Conservation (phyloP, 2,797 vertebrate genomes). For the Nyctalus aviator region DNA sequence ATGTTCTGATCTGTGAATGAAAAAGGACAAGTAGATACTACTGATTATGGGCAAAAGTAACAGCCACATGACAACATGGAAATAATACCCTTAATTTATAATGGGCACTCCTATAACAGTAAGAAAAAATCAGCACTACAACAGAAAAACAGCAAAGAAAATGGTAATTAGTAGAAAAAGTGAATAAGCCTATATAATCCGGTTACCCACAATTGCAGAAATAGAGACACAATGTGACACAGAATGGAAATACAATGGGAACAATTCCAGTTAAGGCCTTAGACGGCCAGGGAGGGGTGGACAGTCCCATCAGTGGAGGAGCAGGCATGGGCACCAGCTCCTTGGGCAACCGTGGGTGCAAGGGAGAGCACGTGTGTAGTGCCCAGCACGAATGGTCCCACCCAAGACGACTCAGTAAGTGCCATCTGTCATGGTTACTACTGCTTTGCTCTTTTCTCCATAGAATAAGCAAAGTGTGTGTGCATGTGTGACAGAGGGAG, state of each 20-base stretch:
- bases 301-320: too few species aligned
- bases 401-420: too few species aligned
- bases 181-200: accelerated
- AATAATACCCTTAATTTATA: not conserved
- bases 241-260: too few species aligned
- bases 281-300: too few species aligned
- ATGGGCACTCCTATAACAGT: not conserved
- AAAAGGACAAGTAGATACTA: not conserved
- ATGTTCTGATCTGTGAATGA: not conserved
- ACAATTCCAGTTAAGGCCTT: accelerated
- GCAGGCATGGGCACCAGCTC: not conserved
- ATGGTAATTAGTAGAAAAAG: not conserved
- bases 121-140: not conserved
- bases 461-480: not conserved
- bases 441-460: too few species aligned
- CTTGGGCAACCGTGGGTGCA: not conserved
- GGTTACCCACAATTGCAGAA: accelerated
- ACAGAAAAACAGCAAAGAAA: not conserved
- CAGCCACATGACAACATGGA: not conserved
- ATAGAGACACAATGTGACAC: not conserved
- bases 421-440: not conserved
- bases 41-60: not conserved
- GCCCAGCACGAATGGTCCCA: not conserved
- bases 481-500: not conserved
- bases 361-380: not conserved